These are phyloP conservation scores for Tachina lurida DNA, from an alignment of 2,888 invertebrate species.

Conservation along the genomic window DNA sequence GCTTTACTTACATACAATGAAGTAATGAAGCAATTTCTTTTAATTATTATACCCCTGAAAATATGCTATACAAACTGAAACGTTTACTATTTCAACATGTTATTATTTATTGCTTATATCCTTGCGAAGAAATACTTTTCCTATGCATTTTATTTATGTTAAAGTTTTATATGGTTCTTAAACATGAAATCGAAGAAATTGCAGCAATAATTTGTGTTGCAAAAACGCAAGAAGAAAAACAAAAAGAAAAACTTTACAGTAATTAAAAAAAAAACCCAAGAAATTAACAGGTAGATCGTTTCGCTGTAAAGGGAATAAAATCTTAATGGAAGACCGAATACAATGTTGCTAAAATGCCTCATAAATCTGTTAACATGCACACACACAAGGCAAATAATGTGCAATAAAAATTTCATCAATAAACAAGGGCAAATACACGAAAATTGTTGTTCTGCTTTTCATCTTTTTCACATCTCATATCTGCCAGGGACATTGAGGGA, in stretches of 20 bases:
- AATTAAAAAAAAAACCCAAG: constrained; percentile 43
- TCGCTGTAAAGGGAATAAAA: constrained; percentile 10
- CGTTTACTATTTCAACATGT: constrained; percentile 24
- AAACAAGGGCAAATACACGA: constrained; percentile 47
- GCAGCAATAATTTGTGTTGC: constrained; percentile 31
- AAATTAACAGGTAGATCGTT: constrained; percentile 54
- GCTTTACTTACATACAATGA: constrained; percentile 23
- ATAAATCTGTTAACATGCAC: constrained; percentile 63
- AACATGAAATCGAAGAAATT: constrained; percentile 64
- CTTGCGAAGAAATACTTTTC: not conserved
- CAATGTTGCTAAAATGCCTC: constrained; percentile 57
- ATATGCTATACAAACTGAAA: constrained; percentile 52
- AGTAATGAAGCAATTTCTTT: constrained; percentile 71
- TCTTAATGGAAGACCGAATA: constrained; percentile 54
- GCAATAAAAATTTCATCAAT: constrained; percentile 71
- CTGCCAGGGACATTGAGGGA: constrained; percentile 53
- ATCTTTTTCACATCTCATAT: constrained; percentile 2
- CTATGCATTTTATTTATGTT: not conserved
- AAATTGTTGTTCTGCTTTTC: constrained; percentile 63
- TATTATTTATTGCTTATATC: constrained; percentile 65
- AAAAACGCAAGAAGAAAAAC: not conserved
- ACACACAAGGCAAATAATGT: constrained; percentile 38
- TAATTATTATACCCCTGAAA: constrained; percentile 68
- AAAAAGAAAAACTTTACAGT: constrained; percentile 56
- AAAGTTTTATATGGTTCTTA: constrained; percentile 57